A percentile compares a stretch with the other conserved stretches of the same genome.
Evolutionary conservation across 37 sponge, comb jelly and placozoan species (phyloP).

Genomic region (Mnemiopsis leidyi): DNA sequence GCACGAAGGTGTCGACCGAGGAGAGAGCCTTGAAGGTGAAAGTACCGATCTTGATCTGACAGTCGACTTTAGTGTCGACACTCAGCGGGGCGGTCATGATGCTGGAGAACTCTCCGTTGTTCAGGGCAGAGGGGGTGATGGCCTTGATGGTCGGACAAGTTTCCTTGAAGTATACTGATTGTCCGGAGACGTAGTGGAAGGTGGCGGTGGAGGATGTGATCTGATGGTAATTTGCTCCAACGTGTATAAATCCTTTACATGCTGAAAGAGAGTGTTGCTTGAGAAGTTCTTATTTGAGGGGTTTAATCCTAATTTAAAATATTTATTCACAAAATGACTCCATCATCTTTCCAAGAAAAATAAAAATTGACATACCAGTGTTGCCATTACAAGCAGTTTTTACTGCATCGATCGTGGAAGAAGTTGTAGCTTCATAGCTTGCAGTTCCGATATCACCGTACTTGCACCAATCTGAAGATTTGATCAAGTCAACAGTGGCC

Average conservation of each 20-base stretch:
- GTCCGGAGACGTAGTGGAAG: background rate
- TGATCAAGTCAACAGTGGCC: too few relatives aligned
- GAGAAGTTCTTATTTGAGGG: too few relatives aligned
- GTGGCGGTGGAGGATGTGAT: background rate
- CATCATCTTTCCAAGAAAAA: too few relatives aligned
- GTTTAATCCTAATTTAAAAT: too few relatives aligned
- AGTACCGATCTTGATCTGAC: background rate
- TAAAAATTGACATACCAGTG: too few relatives aligned
- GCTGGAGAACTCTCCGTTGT: background rate
- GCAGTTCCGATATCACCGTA: background rate
- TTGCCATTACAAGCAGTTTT: background rate
- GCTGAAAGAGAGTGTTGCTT: too few relatives aligned
- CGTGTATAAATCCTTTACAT: background rate
- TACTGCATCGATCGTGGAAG: background rate
- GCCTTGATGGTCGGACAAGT: background rate
- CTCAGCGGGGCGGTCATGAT: background rate
- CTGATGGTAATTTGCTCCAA: background rate
- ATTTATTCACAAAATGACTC: too few relatives aligned
- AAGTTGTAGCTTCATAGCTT: background rate
- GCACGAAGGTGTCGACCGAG: conserved; percentile 4
- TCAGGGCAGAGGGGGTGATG: background rate
- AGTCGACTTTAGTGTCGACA: background rate
- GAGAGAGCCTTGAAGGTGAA: background rate
- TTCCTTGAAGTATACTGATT: background rate
- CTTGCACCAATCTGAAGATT: background rate